Conservation (phyloP, 2,888 invertebrate species). For the Myopa testacea region DNA sequence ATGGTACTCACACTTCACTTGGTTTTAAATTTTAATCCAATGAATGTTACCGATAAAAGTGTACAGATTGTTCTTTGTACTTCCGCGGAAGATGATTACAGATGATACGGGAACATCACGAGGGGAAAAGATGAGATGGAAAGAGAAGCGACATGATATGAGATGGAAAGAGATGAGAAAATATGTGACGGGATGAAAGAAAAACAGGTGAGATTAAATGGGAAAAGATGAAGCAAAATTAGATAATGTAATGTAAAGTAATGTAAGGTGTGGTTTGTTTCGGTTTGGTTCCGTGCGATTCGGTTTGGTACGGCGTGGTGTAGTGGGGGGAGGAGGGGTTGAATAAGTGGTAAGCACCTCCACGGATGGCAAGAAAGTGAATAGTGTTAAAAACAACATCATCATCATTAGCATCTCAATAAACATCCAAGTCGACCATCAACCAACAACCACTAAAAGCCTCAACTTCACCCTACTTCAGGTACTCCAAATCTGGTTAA, state of each 20-base stretch:
- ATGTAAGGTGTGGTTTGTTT: too few relatives aligned
- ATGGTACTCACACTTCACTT: constrained; percentile 2
- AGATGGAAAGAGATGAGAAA: background rate
- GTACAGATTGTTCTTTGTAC: constrained; percentile 32
- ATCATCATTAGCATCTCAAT: background rate
- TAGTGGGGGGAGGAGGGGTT: too few relatives aligned
- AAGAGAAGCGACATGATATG: too few relatives aligned
- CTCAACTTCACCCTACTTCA: background rate
- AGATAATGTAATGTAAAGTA: too few relatives aligned
- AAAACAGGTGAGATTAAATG: too few relatives aligned
- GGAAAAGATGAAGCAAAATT: too few relatives aligned
- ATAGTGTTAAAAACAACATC: background rate
- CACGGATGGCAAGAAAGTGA: background rate
- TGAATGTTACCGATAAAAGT: constrained; percentile 33
- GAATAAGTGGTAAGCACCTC: too few relatives aligned
- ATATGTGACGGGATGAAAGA: background rate
- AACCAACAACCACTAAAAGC: background rate
- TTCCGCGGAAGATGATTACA: background rate
- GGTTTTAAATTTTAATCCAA: constrained; percentile 34
- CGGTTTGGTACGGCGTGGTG: too few relatives aligned
- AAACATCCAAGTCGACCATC: background rate
- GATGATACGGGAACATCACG: background rate
- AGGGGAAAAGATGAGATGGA: background rate
- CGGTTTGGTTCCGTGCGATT: too few relatives aligned
- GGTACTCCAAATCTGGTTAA: background rate